These are phyloP conservation scores for Drosophila gunungcola DNA, from an alignment of 1,140 invertebrate species.

Conservation along the genomic window DNA sequence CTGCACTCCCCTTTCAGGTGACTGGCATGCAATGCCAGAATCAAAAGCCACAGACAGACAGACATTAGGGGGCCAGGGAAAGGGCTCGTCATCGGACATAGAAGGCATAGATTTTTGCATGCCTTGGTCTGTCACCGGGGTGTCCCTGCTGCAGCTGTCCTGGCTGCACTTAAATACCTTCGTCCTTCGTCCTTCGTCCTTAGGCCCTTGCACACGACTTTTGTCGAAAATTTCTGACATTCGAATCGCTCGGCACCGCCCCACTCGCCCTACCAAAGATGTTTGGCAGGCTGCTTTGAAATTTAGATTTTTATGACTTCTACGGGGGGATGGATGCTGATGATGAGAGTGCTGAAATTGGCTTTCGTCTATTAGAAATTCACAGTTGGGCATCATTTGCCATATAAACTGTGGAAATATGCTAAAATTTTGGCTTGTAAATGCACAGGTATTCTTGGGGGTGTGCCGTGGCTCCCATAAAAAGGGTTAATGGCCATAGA, in stretches of 20 bases:
- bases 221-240: slow-evolving; percentile 80
- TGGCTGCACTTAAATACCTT: slow-evolving; percentile 69
- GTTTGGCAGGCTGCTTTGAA: slow-evolving; percentile 71
- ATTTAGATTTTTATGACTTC: slow-evolving; percentile 78
- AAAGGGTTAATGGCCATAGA: slow-evolving; percentile 79
- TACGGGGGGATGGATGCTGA: slow-evolving; percentile 19
- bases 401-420: slow-evolving; percentile 76
- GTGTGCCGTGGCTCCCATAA: slow-evolving; percentile 21
- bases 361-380: slow-evolving; percentile 77
- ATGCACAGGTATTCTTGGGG: slow-evolving; percentile 43
- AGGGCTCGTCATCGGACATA: slow-evolving; percentile 37
- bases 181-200: slow-evolving; percentile 15
- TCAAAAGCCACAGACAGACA: slow-evolving; percentile 44
- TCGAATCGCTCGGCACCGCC: slow-evolving; percentile 30
- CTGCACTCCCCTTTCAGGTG: slow-evolving; percentile 47
- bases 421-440: slow-evolving; percentile 51
- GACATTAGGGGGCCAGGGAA: neutral
- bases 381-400: slow-evolving; percentile 77
- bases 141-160: slow-evolving; percentile 34
- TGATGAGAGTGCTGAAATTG: slow-evolving; percentile 68
- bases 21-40: slow-evolving; percentile 39
- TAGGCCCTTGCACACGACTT: slow-evolving; percentile 59
- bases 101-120: slow-evolving; percentile 78
- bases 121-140: slow-evolving; percentile 50
- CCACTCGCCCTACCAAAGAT: slow-evolving; percentile 25